A percentile compares a stretch with the other conserved stretches of the same genome.
These are phyloP conservation scores for Limonius californicus DNA, from an alignment of 1,140 invertebrate genomes.

Conservation along the genomic window DNA sequence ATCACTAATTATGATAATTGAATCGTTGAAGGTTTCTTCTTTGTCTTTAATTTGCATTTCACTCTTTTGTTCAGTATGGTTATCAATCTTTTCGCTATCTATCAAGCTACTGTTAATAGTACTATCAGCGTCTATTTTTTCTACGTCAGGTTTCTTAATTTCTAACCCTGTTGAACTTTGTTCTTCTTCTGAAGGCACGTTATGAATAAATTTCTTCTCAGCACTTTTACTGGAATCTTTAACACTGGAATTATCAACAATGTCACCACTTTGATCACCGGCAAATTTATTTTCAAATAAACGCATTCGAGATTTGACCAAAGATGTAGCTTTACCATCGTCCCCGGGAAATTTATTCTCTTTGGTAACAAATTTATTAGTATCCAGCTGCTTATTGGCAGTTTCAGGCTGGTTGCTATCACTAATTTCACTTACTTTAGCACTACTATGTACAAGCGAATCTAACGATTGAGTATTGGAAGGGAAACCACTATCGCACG, in stretches of 20 bases:
- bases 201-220: background rate
- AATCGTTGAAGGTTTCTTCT: too few species aligned
- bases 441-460: slow-evolving; percentile 31
- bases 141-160: background rate
- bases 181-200: background rate
- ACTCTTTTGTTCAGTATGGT: slow-evolving; percentile 7
- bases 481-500: slow-evolving; percentile 32
- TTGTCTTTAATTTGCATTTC: background rate
- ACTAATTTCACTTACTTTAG: slow-evolving; percentile 33
- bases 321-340: slow-evolving; percentile 15
- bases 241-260: background rate
- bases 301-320: slow-evolving; percentile 38
- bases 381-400: slow-evolving; percentile 32
- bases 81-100: slow-evolving; percentile 15
- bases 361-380: slow-evolving; percentile 44
- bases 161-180: background rate
- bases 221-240: background rate
- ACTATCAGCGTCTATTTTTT: background rate
- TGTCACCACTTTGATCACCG: background rate
- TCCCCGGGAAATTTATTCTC: slow-evolving; percentile 23
- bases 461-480: slow-evolving; percentile 23
- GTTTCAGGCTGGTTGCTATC: slow-evolving; percentile 17
- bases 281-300: slow-evolving; percentile 36
- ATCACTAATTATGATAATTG: too few species aligned
- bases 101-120: background rate